A percentile compares a stretch with the other conserved stretches of the same genome.
phyloP scores from a whole-genome alignment of 2,797 vertebrate species.

The Poeciliopsis infans region DNA sequence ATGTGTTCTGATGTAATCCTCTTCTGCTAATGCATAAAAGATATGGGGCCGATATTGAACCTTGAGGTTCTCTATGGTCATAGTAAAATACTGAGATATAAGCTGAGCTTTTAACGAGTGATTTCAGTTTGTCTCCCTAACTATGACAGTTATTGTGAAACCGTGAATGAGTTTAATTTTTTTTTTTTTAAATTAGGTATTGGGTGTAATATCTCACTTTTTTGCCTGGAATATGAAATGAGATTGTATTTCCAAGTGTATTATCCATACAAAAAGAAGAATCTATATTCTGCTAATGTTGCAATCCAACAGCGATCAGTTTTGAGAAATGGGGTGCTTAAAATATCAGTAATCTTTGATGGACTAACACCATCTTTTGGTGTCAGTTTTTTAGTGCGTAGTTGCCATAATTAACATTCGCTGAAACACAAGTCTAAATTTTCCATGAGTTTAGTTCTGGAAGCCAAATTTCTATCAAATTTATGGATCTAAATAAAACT shows the following conservation, averaged over 20 bases:
- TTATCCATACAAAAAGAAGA: slow-evolving; percentile 55
- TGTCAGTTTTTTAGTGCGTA: slow-evolving; percentile 65
- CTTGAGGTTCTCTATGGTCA: background rate
- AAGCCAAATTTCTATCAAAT: slow-evolving; percentile 60
- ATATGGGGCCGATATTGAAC: background rate
- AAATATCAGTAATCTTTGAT: slow-evolving; percentile 59
- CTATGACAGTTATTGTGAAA: background rate
- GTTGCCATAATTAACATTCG: slow-evolving; percentile 64
- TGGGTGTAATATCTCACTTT: background rate
- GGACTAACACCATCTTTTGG: slow-evolving; percentile 54
- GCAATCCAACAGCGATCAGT: slow-evolving; percentile 65
- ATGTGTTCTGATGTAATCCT: background rate
- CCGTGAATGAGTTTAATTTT: background rate
- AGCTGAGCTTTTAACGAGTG: background rate
- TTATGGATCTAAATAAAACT: slow-evolving; percentile 57
- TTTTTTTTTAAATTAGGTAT: no score
- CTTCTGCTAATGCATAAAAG: background rate
- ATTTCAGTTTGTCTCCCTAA: background rate
- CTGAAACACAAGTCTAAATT: slow-evolving; percentile 62
- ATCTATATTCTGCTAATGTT: slow-evolving; percentile 61
- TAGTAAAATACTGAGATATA: background rate
- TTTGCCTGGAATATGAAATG: background rate
- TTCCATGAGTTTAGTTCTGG: slow-evolving; percentile 64
- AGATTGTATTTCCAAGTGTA: slow-evolving; percentile 39
- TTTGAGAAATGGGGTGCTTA: slow-evolving; percentile 66